These are phyloP conservation scores for Brachylomia viminalis DNA, from an alignment of 2,888 invertebrate genomes.

Conservation along the genomic window DNA sequence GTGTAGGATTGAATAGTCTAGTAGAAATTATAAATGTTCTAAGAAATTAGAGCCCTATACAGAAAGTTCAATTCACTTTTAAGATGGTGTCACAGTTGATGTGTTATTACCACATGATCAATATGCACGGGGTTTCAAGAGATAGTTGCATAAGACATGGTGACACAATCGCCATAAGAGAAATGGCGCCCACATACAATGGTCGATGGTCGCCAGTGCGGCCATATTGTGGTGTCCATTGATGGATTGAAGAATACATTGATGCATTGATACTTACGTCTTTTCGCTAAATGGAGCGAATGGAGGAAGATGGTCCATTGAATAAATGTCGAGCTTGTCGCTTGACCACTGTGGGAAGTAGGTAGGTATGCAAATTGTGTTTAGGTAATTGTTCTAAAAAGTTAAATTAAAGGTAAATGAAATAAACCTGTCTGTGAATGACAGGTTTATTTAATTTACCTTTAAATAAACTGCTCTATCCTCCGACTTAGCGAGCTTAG, in stretches of 20 bases:
- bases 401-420: too few species aligned
- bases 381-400: background rate
- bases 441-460: background rate
- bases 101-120: conserved; percentile 20
- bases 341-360: background rate
- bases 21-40: background rate
- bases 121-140: conserved; percentile 37
- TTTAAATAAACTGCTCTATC: background rate
- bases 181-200: conserved; percentile 41
- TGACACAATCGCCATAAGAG: conserved; percentile 52
- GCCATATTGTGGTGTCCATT: conserved; percentile 29
- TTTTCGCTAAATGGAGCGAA: conserved; percentile 19
- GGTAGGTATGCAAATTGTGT: too few species aligned
- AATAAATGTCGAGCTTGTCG: background rate
- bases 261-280: conserved; percentile 19
- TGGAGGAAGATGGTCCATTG: conserved; percentile 4
- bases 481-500: background rate
- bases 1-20: background rate
- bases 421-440: too few species aligned
- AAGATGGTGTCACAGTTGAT: conserved; percentile 16
- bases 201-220: conserved; percentile 6
- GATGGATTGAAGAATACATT: conserved; percentile 31
- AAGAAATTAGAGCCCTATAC: background rate
- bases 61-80: conserved; percentile 24
- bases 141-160: conserved; percentile 39